Percentiles rank a stretch among this genome's conserved stretches.
phyloP scores from a whole-genome alignment of 2,888 invertebrate genomes.

The Synanthedon vespiformis region DNA sequence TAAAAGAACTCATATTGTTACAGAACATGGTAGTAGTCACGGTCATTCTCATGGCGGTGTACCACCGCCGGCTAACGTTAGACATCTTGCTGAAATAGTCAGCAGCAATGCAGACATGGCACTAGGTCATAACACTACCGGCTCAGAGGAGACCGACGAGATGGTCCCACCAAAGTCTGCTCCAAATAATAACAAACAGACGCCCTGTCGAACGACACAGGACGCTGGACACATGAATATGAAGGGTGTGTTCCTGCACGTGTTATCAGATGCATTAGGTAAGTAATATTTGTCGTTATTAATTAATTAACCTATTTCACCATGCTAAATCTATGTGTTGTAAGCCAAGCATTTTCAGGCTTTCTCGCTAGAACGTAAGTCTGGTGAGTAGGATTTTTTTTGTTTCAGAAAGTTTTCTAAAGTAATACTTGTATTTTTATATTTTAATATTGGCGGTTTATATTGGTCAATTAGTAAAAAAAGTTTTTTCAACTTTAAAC shows the following conservation, averaged over 20 bases:
- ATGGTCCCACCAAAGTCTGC: conserved; percentile 50
- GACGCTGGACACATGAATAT: conserved; percentile 94
- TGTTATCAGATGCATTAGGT: conserved; percentile 97
- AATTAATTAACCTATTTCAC: too few relatives aligned
- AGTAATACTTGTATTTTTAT: too few relatives aligned
- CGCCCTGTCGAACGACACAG: conserved; percentile 32
- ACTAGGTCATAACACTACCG: conserved; percentile 52
- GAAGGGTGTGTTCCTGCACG: conserved; percentile 99
- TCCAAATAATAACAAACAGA: conserved; percentile 46
- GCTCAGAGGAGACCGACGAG: conserved; percentile 56
- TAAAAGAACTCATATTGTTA: background rate
- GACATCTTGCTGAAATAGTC: conserved; percentile 57
- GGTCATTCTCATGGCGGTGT: conserved; percentile 75
- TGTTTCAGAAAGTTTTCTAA: too few relatives aligned
- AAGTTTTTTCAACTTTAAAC: too few relatives aligned
- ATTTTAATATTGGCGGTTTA: too few relatives aligned
- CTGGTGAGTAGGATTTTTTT: too few relatives aligned
- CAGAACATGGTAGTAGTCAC: conserved; percentile 81
- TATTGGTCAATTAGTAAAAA: too few relatives aligned
- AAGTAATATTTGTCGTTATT: conserved; percentile 23
- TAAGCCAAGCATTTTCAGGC: too few relatives aligned
- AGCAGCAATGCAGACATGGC: conserved; percentile 65
- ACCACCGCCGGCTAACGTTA: conserved; percentile 56
- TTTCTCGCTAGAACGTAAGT: too few relatives aligned
- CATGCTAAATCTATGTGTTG: too few relatives aligned